Conservation (phyloP, 2,797 vertebrate genomes). For the Denticeps clupeoides region DNA sequence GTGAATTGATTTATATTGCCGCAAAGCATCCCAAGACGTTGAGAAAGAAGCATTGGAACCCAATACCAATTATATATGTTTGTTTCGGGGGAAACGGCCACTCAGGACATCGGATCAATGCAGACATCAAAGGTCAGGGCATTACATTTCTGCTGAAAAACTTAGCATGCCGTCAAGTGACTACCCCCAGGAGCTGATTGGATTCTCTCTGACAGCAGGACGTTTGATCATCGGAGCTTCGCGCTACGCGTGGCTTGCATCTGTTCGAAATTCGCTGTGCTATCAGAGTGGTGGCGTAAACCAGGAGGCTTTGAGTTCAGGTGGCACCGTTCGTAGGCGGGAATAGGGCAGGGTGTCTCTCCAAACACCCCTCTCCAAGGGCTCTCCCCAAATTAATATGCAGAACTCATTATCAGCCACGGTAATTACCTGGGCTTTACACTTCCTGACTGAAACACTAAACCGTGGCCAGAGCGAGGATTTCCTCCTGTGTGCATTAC, state of each 20-base stretch:
- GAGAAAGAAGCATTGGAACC: constrained; percentile 58
- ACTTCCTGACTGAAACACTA: constrained; percentile 58
- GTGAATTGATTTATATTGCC: constrained; percentile 71
- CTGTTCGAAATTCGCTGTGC: neutral
- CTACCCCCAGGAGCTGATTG: constrained; percentile 27
- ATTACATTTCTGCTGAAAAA: constrained; percentile 57
- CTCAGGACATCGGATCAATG: constrained; percentile 63
- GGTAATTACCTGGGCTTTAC: constrained; percentile 70
- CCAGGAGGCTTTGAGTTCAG: no score
- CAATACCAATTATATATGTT: constrained; percentile 69
- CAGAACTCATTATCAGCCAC: constrained; percentile 65
- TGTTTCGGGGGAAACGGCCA: constrained; percentile 62
- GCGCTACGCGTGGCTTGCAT: neutral
- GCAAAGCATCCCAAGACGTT: constrained; percentile 58
- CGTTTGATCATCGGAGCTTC: constrained; percentile 3
- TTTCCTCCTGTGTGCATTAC: constrained; percentile 78
- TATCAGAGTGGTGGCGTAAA: no score
- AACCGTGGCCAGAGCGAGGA: constrained; percentile 69
- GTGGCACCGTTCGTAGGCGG: no score
- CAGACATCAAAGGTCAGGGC: constrained; percentile 59
- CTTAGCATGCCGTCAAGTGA: constrained; percentile 40
- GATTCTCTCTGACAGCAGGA: constrained; percentile 10
- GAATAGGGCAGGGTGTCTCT: no score
- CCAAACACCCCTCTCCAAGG: neutral
- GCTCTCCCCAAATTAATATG: constrained; percentile 52